Evolutionary conservation across 2,113 vertebrate species (phyloP), one percentile per base, ranked within the genome.

Genomic region (Pogonocichla stellata): DNA sequence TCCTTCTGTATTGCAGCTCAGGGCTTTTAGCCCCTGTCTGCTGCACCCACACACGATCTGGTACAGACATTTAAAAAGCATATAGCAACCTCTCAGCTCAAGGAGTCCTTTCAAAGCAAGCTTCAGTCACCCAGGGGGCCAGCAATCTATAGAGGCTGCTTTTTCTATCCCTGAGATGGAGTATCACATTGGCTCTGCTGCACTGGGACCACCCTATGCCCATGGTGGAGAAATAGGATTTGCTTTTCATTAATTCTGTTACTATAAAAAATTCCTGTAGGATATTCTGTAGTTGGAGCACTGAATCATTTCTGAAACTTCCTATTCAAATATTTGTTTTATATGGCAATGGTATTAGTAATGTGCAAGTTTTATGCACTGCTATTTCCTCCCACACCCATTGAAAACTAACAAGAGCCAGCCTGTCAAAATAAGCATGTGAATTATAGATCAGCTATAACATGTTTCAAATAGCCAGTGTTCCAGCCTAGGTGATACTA

Each of bases 331-430:
- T 96, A 97, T 96, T 97, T 98, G 95, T 96, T 98, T 98, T 98
- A 98, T 97, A 98, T 97, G 97, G 97, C 96, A 97, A 97, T 94
- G 67, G 97, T 93, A 98, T 98, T 98, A 97, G 97, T 96, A 98
- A 98, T 97, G 97, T 97, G 96, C 95, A 97, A 96, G 92, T 97
- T 98, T 97, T 98, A 97, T 94, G 88, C 89, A 91, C 73, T 88
- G 85, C 92, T 82, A 93, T 97, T 98, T 98, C 97, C 98, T 98
- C 96, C 90, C 94, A 97, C 96, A 16, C 97, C 98, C 96, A 97
- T 97, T 93, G 94, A 90, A 96, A 97, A 97, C 96, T 95, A 97
- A 97, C 95, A 95, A 98, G 97, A 95, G 86, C 72, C 80, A 91
- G 95, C 94, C 93, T 97, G 96, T 97, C 96, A 91, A 96, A 96